Evolutionary conservation across 2,797 vertebrate species (phyloP), one percentile per base, ranked within the genome.

Genomic region (Echiichthys vipera): DNA sequence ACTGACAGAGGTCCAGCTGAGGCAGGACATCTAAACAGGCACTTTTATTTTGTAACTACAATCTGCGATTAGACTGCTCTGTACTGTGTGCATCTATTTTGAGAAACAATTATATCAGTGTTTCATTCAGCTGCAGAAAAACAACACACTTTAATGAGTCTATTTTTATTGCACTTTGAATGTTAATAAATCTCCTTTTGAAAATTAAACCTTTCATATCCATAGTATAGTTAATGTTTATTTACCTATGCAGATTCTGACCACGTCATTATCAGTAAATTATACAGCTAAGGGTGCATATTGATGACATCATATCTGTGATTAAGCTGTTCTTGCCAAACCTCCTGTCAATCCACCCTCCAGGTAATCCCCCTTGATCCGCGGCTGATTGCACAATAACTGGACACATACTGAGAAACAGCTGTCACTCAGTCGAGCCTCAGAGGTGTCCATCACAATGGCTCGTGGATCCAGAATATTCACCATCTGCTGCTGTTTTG

Each of bases 401-500:
- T 37, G 80, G 78, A 80, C 69, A 5, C 74, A 5, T 45, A 65
- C 67, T 72, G 87, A 78, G 85, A 89, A 88, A 89, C 88, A 90
- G 89, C 91, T 91, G 88, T 85, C 88, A 82, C 81, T 90, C 84
- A 85, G 70, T 32, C 7, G 55, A 74, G 68, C 59, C 78, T 88
- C 81, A 55, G 83, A 89, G 77, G 71, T 80, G 86, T 85, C 74
- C 74, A 67, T 88, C 84, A 87, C 78, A 84, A 84, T 67, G 77
- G 74, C 83, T 80, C 34, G 36, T 45, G 65, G 78, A 76, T 80
- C 71, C 76, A 78, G 83, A 85, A 84, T 85, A 86, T 74, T 84
- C 76, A 73, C 85, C 90, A 89, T 86, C 89, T 91, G 90, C 88
- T 81, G 88, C 85, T 84, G 86, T 87, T 88, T 79, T 85, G 83